Base-by-base conservation (phyloP, 2,888 invertebrate species). In the Acronicta leporina region DNA sequence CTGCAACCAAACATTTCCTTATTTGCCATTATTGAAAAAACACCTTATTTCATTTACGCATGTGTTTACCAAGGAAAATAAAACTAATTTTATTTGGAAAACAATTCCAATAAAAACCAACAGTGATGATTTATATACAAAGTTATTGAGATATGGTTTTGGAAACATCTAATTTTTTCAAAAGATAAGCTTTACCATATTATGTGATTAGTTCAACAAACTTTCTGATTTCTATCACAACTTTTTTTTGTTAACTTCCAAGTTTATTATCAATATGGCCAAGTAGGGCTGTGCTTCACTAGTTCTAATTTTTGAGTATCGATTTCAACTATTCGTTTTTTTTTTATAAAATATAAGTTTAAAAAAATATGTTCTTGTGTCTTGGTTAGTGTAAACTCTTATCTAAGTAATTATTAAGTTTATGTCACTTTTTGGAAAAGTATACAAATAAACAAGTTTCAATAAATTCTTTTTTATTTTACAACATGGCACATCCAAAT, bases 1-100 rank as follows among this genome's bases (percentile, higher is more conserved):
- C 35, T 92, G 92, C 74, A 91, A 91, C 48, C 48, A 71, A 42
- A 67, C 78, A 0, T 68, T 84, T 27, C 86, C 90, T 1, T 87
- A 68, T 60, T 84, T 84, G 77, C 81, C 83, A 16, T 49, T 60
- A 1, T 54, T 89, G 42, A 44, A 72, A 0, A 75, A n/a, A 1
- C 75, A 76, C 30, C 11, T 52, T 6, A 5, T 9, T 7, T 45
- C 44, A 7, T 8, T n/a, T 25, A 45, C 20, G 9, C 75, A 75
- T 35, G 33, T 16, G 27, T 40, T 41, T 13, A 11, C 40, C 1
- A 52, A 47, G 44, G n/a, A 40, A 4, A 20, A 11, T 8, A 46
- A 49, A 27, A 55, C 27, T 10, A 38, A 38, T 0, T 13, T 41
- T 35, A n/a, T 25, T 16, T 11, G 13, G 6, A 9, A 25, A 3